Conservation (phyloP, 1,140 invertebrate genomes). For the Popillia japonica region DNA sequence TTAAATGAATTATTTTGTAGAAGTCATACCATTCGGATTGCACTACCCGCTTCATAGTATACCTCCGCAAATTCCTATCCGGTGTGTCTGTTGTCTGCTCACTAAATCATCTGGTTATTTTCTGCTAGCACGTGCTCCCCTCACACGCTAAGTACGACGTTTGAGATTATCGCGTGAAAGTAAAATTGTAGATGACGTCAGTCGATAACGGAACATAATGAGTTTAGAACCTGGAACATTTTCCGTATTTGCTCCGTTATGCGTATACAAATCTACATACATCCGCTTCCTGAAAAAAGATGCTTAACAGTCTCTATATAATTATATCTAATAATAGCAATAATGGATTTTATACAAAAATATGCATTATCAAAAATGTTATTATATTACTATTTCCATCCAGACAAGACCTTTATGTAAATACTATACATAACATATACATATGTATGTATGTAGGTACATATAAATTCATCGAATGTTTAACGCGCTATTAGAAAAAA, state of each 20-base stretch:
- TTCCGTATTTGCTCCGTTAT: neutral
- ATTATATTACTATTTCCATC: no score
- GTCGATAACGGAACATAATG: neutral
- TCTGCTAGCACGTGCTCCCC: conserved; percentile 7
- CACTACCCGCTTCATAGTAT: neutral
- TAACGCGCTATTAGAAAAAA: no score
- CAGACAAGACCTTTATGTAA: no score
- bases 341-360: no score
- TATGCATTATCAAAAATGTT: no score
- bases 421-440: no score
- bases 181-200: conserved; percentile 23
- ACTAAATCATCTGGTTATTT: conserved; percentile 27
- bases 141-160: neutral
- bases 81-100: neutral
- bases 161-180: conserved; percentile 19
- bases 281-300: neutral
- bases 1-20: neutral
- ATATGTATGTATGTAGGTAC: no score
- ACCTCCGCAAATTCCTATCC: conserved; percentile 5
- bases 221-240: neutral
- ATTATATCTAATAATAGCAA: no score
- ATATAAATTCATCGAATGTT: no score
- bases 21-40: neutral
- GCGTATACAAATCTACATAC: neutral
- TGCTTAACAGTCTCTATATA: neutral